Percentiles rank a stretch among this genome's conserved stretches.
Evolutionary conservation across 2,113 vertebrate genomes (phyloP).

Genomic region (Brienomyrus brachyistius): DNA sequence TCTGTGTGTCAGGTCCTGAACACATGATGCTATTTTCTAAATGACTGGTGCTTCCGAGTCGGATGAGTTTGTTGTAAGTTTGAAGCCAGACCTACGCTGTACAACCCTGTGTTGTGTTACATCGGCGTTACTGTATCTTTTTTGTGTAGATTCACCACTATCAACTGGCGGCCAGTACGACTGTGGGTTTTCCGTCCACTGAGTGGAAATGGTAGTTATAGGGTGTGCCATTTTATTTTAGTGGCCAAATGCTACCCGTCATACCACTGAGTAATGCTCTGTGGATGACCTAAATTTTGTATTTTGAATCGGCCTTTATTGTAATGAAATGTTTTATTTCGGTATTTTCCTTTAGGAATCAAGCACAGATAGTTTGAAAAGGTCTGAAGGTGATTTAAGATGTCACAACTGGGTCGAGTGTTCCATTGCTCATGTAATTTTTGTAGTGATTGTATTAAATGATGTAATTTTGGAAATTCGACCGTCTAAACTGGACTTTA

Average conservation of each 20-base stretch:
- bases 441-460: background rate
- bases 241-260: background rate
- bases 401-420: background rate
- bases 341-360: background rate
- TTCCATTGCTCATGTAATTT: background rate
- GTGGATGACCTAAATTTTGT: background rate
- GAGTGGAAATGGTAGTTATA: background rate
- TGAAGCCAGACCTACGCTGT: background rate
- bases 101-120: background rate
- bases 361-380: background rate
- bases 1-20: background rate
- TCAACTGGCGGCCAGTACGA: background rate
- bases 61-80: background rate
- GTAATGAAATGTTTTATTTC: background rate
- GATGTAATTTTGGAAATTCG: background rate
- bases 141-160: background rate
- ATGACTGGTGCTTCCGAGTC: background rate
- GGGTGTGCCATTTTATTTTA: background rate
- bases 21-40: background rate
- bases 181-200: background rate
- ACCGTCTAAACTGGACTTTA: background rate
- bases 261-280: background rate
- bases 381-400: background rate
- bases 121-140: background rate
- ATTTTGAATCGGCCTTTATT: background rate